Conservation (phyloP, 2,113 vertebrate species). For the Alligator sinensis region DNA sequence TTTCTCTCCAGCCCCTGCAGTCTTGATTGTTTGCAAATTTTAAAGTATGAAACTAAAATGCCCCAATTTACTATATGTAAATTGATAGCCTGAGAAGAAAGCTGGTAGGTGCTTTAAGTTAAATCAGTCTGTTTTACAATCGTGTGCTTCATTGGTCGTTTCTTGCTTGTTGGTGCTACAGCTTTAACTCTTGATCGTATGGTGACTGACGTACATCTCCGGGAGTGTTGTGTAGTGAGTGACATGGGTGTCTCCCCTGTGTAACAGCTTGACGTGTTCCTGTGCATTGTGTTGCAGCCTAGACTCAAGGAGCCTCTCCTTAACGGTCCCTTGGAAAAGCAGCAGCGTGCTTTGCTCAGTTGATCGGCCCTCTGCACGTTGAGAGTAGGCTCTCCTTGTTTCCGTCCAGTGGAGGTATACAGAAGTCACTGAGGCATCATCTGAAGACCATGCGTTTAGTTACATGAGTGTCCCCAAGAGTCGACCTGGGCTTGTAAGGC, state of each 20-base stretch:
- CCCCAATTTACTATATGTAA: background rate
- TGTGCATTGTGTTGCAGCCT: background rate
- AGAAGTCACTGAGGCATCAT: background rate
- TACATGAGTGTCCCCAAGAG: background rate
- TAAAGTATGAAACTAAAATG: background rate
- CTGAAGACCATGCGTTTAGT: background rate
- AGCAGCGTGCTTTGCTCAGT: background rate
- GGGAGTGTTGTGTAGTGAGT: fast-evolving
- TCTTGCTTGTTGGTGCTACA: background rate
- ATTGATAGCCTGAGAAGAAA: slow-evolving; percentile 36
- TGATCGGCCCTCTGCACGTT: no score
- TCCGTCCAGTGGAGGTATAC: background rate
- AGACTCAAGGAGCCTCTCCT: no score
- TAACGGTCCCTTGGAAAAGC: background rate
- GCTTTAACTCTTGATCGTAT: background rate
- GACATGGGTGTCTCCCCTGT: background rate
- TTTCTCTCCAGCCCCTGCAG: background rate
- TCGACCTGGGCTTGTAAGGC: background rate
- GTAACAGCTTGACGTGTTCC: fast-evolving
- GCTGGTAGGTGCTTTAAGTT: background rate
- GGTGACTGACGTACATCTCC: background rate
- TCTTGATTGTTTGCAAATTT: slow-evolving; percentile 27
- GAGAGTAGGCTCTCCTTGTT: background rate
- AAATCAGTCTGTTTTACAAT: slow-evolving; percentile 7
- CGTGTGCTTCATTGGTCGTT: background rate